A percentile compares a stretch with the other conserved stretches of the same genome.
phyloP scores from a whole-genome alignment of 30 jellyfish, hydroid and myxozoan species.

The Nemopilema nomurai region DNA sequence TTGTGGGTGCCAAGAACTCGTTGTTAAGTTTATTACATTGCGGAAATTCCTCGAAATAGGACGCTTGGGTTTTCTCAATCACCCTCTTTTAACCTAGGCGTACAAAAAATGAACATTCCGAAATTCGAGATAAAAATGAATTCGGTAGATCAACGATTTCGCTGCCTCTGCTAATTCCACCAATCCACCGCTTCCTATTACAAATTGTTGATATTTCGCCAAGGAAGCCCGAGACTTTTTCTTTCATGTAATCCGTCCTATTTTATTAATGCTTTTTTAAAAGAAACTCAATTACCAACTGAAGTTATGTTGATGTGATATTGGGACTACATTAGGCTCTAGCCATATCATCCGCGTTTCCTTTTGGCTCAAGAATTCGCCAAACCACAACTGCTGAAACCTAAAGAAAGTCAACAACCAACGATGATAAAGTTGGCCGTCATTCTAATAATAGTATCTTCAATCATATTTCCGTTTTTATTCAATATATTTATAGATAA shows the following conservation, averaged over 20 bases:
- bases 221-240: not conserved
- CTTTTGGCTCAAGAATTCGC: conserved; percentile 1
- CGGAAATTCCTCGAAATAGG: too few relatives aligned
- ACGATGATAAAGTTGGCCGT: conserved; percentile 4
- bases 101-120: too few relatives aligned
- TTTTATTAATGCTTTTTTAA: not conserved
- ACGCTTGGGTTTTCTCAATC: too few relatives aligned
- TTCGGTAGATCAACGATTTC: too few relatives aligned
- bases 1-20: not conserved
- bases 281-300: not conserved
- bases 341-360: not conserved
- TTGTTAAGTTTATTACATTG: not conserved
- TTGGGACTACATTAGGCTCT: not conserved
- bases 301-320: not conserved
- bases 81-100: too few relatives aligned
- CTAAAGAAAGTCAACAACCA: conserved; percentile 11
- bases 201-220: not conserved
- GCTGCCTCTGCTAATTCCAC: not conserved
- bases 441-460: not conserved
- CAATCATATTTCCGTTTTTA: conserved; percentile 29
- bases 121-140: too few relatives aligned
- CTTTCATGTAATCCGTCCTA: not conserved
- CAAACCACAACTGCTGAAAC: conserved; percentile 37
- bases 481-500: conserved; percentile 2
- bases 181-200: not conserved